Base-by-base conservation (phyloP, 2,888 invertebrate species). In the Orchesellides sinensis region DNA sequence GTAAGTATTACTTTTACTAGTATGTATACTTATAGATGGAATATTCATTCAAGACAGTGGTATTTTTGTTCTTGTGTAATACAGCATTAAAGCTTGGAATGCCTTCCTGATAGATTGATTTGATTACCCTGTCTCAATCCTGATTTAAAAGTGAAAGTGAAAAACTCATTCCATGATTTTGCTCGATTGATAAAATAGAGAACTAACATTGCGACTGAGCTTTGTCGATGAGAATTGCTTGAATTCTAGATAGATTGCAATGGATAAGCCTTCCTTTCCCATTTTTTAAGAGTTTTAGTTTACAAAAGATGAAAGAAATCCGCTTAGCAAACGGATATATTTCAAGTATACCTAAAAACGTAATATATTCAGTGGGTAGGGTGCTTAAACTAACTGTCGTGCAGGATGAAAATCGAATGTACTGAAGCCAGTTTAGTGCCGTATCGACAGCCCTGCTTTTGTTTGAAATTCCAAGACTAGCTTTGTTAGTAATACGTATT, bases 61-160 rank as follows among this genome's bases (percentile, higher is more conserved):
- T 21, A 27, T 72, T 27, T 47, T 17, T 14, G 3, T 63, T 40
- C 35, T 35, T 29, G 35, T 63, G 45, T 21, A 66, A 49, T 45
- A 68, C 32, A 49, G 27, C 52, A 70, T 59, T 56, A 72, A 54
- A 80, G 80, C 70, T 68, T 49, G 56, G 74, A 82, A 73, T 74
- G 84, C 82, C 84, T 78, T 59, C 32, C 74, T 84, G 84, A 84
- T 84, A 77, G 84, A 84, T 84, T 84, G 84, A 84, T 82, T 84
- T 84, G 84, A 84, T 84, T 84, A 84, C 72, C 61, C 59, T 82
- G 84, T 84, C 81, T 54, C 73, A 63, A 78, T 45, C 56, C 84
- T 84, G 81, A 84, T 82, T 84, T 81, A 84, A 84, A 84, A 84
- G 78, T 63, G 78, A 81, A 78, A 78, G 68, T 78, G 84, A 84